Base-by-base conservation (phyloP, 1,140 invertebrate genomes). In the Stegodyphus mimosarum region DNA sequence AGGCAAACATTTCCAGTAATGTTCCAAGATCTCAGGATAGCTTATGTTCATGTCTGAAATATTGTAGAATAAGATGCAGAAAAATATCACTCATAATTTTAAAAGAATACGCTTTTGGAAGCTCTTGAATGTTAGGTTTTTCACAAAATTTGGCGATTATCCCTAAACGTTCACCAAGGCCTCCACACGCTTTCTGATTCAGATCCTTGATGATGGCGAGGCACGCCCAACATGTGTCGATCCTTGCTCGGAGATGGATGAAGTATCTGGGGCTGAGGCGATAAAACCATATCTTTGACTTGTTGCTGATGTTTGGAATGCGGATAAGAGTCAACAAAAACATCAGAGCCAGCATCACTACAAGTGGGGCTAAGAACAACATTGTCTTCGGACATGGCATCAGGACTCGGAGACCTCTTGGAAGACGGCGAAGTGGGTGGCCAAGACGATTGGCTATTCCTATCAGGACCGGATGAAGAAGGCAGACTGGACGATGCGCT, bases 341-440 rank as follows among this genome's bases (percentile, higher is more conserved):
- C 84, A 63, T 86, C 84, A 11, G 76, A 80, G 0, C 84, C 84
- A 9, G 76, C 70, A 50, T 87, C 86, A 33, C 78, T 83, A n/a
- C 77, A 78, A n/a, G 86, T 76, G 1, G 86, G 86, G 50, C 86
- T 87, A 9, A 87, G 74, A 6, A 78, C 86, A 67, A 77, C 49
- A 15, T 80, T 81, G 64, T 79, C 72, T 33, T 84, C 81, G 2
- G 86, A 81, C 60, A 74, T 87, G 6, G 78, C 79, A 69, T 84
- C 81, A 60, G 86, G 77, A 74, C 86, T 87, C 1, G 72, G 53
- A 53, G 78, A 79, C 17, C 86, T 67, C 18, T 78, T 81, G 3
- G 84, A 77, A 33, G 73, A 79, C 6, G 77, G 78, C 2, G 86
- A 76, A 49, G 69, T 72, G 4, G 86, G 79, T 3, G 73, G 66